phyloP scores from a whole-genome alignment of 2,797 vertebrate species.

The Tiaroga cobitis region DNA sequence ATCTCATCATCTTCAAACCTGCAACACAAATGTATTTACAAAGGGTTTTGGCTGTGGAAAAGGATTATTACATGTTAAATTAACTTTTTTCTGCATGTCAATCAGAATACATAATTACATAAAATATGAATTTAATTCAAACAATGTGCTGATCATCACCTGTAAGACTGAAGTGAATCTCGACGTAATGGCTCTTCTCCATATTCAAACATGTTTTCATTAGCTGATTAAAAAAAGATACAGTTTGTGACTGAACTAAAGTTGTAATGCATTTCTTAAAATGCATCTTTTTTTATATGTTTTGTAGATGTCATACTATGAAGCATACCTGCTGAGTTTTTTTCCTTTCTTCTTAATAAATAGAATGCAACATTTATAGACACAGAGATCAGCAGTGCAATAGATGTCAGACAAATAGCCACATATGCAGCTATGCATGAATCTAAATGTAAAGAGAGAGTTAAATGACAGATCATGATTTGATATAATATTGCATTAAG shows the following conservation, averaged over 20 bases:
- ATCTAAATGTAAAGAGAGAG: neutral
- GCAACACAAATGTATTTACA: conserved; percentile 21
- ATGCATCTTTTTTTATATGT: conserved; percentile 31
- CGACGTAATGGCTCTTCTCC: conserved; percentile 39
- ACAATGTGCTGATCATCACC: conserved; percentile 53
- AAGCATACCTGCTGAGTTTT: conserved; percentile 63
- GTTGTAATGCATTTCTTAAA: neutral
- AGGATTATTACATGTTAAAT: neutral
- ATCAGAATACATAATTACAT: neutral
- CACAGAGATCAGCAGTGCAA: conserved; percentile 71
- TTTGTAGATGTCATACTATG: neutral
- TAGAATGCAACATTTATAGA: conserved; percentile 71
- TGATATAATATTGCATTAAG: neutral
- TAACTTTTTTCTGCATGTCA: too few species aligned
- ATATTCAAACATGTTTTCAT: conserved; percentile 43
- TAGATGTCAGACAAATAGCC: conserved; percentile 50
- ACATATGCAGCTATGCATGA: rapidly evolving
- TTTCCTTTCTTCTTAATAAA: conserved; percentile 52
- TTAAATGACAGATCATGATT: neutral
- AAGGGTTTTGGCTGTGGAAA: neutral
- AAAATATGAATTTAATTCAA: neutral
- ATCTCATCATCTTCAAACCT: conserved; percentile 60
- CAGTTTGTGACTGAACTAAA: neutral
- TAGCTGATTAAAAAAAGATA: conserved; percentile 1
- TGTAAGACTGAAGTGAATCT: conserved; percentile 51